phyloP scores from a whole-genome alignment of 2,797 vertebrate species.

The Pangasius larnaudii region DNA sequence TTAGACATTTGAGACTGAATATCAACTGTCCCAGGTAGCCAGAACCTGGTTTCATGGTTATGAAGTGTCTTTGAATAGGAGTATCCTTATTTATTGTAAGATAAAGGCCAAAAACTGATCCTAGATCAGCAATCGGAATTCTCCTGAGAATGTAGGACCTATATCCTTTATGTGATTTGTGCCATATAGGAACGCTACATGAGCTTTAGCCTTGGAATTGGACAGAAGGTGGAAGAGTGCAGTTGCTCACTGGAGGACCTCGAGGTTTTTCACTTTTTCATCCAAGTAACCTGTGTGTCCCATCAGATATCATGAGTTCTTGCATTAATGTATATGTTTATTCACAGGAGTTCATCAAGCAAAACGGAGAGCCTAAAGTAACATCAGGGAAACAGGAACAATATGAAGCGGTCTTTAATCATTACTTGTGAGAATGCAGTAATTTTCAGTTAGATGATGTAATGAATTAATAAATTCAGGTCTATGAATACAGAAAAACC shows the following conservation, averaged over 20 bases:
- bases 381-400: conserved; percentile 75
- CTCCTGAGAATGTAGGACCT: not conserved
- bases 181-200: conserved; percentile 68
- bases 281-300: not conserved
- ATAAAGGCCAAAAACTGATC: not conserved
- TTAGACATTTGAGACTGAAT: not conserved
- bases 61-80: not conserved
- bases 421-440: conserved; percentile 59
- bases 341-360: conserved; percentile 68
- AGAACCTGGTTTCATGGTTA: not conserved
- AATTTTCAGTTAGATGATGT: not conserved
- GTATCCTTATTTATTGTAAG: not conserved
- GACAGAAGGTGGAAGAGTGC: conserved; percentile 67
- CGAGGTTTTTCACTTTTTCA: conserved; percentile 60
- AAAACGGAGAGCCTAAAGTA: conserved; percentile 67
- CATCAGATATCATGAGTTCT: not conserved
- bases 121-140: not conserved
- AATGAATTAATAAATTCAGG: not conserved
- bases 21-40: not conserved
- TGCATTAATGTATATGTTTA: conserved; percentile 7
- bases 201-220: conserved; percentile 68
- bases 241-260: conserved; percentile 70
- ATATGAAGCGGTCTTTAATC: conserved; percentile 73
- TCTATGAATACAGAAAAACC: not conserved
- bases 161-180: conserved; percentile 31